A percentile compares a stretch with the other conserved stretches of the same genome.
Evolutionary conservation across 2,113 vertebrate genomes (phyloP).

Genomic region (Edolisoma coerulescens): DNA sequence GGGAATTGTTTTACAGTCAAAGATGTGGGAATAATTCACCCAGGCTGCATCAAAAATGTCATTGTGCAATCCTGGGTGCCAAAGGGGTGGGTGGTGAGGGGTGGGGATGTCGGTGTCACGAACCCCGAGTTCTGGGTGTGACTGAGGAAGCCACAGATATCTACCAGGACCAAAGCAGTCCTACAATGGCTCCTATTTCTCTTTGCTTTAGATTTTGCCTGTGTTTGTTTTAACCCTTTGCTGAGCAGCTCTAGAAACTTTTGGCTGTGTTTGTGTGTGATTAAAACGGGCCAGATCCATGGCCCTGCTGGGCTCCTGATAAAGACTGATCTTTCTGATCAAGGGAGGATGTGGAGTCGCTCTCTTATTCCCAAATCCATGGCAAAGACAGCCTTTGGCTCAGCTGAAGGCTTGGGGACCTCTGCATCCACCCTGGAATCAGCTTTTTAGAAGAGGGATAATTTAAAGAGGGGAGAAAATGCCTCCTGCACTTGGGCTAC

Average conservation of each 20-base stretch:
- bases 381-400: background rate
- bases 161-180: background rate
- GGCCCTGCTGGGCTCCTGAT: background rate
- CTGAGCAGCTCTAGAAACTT: background rate
- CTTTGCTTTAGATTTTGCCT: background rate
- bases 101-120: fast-evolving
- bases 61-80: background rate
- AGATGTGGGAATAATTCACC: background rate
- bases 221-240: background rate
- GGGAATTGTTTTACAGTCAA: background rate
- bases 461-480: background rate
- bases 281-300: background rate
- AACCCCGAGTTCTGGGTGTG: background rate
- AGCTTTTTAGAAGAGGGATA: background rate
- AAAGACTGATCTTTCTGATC: background rate
- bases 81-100: background rate
- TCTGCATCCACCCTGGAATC: background rate
- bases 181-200: fast-evolving
- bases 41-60: background rate
- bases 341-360: fast-evolving
- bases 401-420: background rate
- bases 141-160: background rate
- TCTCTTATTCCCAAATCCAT: background rate
- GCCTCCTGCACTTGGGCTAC: background rate
- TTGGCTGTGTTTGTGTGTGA: background rate